Base-by-base conservation (phyloP, 2,888 invertebrate genomes). In the Pristionchus japonicus region DNA sequence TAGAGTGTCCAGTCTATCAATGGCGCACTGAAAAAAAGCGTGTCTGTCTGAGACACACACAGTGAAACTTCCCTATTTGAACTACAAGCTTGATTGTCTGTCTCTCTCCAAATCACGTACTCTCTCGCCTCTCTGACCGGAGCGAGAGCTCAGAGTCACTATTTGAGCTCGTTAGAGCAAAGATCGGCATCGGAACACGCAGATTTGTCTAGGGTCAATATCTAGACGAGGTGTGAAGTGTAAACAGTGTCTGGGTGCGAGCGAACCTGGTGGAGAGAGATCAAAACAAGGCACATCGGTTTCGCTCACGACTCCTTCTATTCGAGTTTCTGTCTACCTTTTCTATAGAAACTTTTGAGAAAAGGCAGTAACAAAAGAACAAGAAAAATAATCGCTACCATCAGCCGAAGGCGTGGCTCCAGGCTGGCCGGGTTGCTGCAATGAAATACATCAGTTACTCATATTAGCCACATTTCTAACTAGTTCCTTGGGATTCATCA, bases 341-440 rank as follows among this genome's bases (percentile, higher is more conserved):
- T n/a, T n/a, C n/a, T n/a, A n/a, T n/a, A n/a, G n/a, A n/a, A n/a
- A n/a, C n/a, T n/a, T n/a, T n/a, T n/a, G n/a, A n/a, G n/a, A n/a
- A n/a, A n/a, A n/a, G n/a, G n/a, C n/a, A n/a, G n/a, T n/a, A n/a
- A n/a, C n/a, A n/a, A 6, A 74, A 40, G 2, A 13, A 43, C 3
- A 4, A 74, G 40, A 23, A 23, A 67, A 31, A 9, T n/a, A 31
- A 67, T 27, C 3, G 43, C 31, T 52, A 82, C 52, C 82, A 20
- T 11, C 82, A 49, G 52, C 31, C 3, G 52, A 20, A 1, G 82
- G 49, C 20, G 82, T 52, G 52, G 34, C 82, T 20, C 49, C 52
- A 23, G 82, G 82, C 34, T 82, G 82, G 4, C 77, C 77, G 47
- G 77, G 47, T 77, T 77, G 77, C 77, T 77, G 77, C 15, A n/a